Evolutionary conservation across 2,797 vertebrate species (phyloP).

Genomic region (Catostomus latipinnis): DNA sequence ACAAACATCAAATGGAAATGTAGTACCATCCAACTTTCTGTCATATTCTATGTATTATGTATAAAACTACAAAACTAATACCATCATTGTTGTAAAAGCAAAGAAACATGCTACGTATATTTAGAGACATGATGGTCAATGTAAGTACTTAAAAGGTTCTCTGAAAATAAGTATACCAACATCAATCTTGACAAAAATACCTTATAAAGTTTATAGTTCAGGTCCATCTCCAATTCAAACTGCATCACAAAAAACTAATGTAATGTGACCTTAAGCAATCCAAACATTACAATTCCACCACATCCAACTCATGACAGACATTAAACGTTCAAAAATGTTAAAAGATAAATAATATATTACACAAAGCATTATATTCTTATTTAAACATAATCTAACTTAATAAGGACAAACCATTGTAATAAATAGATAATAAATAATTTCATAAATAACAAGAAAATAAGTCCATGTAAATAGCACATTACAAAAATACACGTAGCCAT

Average conservation of each 20-base stretch:
- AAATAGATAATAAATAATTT: constrained; percentile 36
- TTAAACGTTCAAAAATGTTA: constrained; percentile 14
- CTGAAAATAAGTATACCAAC: constrained; percentile 15
- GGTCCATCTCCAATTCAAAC: background rate
- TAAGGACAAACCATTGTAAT: constrained; percentile 9
- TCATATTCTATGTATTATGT: constrained; percentile 32
- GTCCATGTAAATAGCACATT: constrained; percentile 74
- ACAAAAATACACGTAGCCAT: constrained; percentile 67
- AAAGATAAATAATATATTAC: constrained; percentile 10
- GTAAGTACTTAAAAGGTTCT: constrained; percentile 26
- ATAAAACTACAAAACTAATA: constrained; percentile 30
- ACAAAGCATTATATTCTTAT: constrained; percentile 1
- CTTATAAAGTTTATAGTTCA: background rate
- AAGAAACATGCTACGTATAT: constrained; percentile 36
- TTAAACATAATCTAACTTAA: constrained; percentile 1
- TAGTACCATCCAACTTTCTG: constrained; percentile 30
- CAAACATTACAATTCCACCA: background rate
- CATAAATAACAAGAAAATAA: constrained; percentile 69
- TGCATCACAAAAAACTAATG: constrained; percentile 6
- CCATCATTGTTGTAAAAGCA: constrained; percentile 33
- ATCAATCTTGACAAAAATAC: background rate
- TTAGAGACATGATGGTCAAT: constrained; percentile 26
- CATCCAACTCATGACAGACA: background rate
- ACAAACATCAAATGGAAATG: constrained; percentile 44
- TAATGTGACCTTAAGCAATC: constrained; percentile 7